Base-by-base conservation (phyloP, 2,888 invertebrate genomes). In the Marronus borbonicus region DNA sequence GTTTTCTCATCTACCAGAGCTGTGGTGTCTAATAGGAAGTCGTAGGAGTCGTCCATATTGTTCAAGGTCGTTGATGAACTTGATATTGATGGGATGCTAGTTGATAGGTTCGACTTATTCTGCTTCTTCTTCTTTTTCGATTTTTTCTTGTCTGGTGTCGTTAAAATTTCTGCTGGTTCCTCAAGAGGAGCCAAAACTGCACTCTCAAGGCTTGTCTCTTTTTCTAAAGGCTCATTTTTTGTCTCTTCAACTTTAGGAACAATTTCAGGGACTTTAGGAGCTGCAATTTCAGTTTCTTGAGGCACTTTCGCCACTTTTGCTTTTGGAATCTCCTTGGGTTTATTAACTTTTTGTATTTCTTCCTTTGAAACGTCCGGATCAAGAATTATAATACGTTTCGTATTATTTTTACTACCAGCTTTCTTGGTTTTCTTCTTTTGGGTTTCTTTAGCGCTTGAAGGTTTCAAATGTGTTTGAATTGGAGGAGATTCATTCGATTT, bases 1-100 rank as follows among this genome's bases (percentile, higher is more conserved):
- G 88, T 88, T 80, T 87, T 88, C 20, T 86, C 86, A 74, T 86
- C 84, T 76, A 83, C 82, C 55, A 82, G 66, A 28, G 80, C 60
- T 14, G 82, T 82, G 12, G 82, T 82, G 75, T 86, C 86, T 28
- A 86, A 79, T 1, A 87, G 82, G 70, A 86, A 84, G 80, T 88
- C 87, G 78, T 86, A 87, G 0, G 87, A 84, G 39, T 85, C 86
- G 28, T 86, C 87, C 2, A 79, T 60, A 31, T 77, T 80, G 60
- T 81, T 84, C 39, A 83, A 79, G 0, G 84, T 84, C 4, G 83
- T 81, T 8, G 80, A 82, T 2, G 84, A 83, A 65, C 82, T 83
- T 12, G 85, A 83, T 10, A 58, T 55, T 74, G 82, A 81, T 70
- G 80, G 78, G 8, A 70, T 62, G 76, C 81, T 81, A 3, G 60